Percentiles rank a stretch among this genome's conserved stretches.
Conservation (phyloP, 1,140 invertebrate species). For the Chrysoperla carnea region DNA sequence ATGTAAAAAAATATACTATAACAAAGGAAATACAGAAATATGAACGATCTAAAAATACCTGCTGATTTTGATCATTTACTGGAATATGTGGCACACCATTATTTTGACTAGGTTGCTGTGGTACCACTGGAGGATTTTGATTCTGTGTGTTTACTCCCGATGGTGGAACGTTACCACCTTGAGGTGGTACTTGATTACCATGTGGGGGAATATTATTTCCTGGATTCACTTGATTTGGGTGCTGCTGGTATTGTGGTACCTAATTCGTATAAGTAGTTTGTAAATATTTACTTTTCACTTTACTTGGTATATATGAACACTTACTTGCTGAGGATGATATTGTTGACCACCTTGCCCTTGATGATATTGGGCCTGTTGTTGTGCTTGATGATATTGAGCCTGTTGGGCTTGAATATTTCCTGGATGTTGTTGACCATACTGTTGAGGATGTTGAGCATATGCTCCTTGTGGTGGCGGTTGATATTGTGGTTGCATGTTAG, state of each 20-base stretch:
- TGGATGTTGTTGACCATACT: conserved; percentile 7
- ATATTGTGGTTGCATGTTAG: conserved; percentile 4
- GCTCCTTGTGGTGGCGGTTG: conserved; percentile 1
- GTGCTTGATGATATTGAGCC: conserved; percentile 9
- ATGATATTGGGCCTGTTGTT: conserved; percentile 15
- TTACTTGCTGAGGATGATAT: no score
- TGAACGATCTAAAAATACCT: no score
- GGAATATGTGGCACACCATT: no score
- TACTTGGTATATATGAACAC: neutral
- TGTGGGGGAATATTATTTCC: no score
- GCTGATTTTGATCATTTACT: no score
- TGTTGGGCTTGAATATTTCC: conserved; percentile 13
- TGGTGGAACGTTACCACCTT: no score
- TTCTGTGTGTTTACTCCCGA: no score
- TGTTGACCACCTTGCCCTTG: conserved; percentile 9
- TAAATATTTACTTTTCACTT: conserved; percentile 7
- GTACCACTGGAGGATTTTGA: no score
- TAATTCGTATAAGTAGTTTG: conserved; percentile 8
- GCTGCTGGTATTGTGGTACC: conserved; percentile 16
- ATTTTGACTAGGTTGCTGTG: no score
- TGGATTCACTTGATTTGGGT: conserved; percentile 11
- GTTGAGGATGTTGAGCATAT: conserved; percentile 5
- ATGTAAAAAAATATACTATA: no score
- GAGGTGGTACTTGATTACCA: no score
- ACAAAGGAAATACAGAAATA: no score